Conservation (phyloP, 2,888 invertebrate species). For the Dimorphilus gyrociliatus region DNA sequence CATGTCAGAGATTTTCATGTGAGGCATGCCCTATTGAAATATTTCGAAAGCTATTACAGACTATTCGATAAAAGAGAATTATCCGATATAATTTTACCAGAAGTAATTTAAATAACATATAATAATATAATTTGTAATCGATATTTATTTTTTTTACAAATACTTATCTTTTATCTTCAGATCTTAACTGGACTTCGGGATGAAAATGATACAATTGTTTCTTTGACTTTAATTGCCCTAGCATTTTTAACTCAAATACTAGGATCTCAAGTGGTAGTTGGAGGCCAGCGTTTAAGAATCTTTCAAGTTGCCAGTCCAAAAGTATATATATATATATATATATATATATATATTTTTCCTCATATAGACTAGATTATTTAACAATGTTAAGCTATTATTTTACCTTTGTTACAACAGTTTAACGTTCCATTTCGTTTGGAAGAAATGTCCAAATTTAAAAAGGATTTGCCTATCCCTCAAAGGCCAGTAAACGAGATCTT, state of each 20-base stretch:
- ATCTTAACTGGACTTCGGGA: slow-evolving; percentile 71
- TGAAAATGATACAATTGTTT: slow-evolving; percentile 62
- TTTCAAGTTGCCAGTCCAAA: slow-evolving; percentile 74
- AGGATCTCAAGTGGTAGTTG: slow-evolving; percentile 64
- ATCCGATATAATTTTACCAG: slow-evolving; percentile 62
- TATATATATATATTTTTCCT: no score
- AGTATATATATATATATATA: slow-evolving; percentile 11
- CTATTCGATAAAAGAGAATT: slow-evolving; percentile 59
- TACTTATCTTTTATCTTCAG: slow-evolving; percentile 33
- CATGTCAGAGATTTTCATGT: slow-evolving; percentile 68
- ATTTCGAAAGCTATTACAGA: slow-evolving; percentile 58
- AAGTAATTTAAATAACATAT: slow-evolving; percentile 49
- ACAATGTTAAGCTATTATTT: no score
- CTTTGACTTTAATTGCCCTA: slow-evolving; percentile 59
- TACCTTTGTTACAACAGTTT: no score
- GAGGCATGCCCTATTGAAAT: slow-evolving; percentile 56
- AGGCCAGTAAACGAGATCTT: no score
- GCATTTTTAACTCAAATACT: slow-evolving; percentile 68
- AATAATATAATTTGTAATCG: slow-evolving; percentile 1
- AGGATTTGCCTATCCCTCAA: no score
- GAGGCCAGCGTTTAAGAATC: slow-evolving; percentile 55
- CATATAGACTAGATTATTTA: no score
- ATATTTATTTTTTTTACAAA: background rate
- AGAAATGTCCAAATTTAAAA: no score
- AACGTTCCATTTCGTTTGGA: no score